phyloP scores from a whole-genome alignment of 2,888 invertebrate species.

The Lutraria lutraria region DNA sequence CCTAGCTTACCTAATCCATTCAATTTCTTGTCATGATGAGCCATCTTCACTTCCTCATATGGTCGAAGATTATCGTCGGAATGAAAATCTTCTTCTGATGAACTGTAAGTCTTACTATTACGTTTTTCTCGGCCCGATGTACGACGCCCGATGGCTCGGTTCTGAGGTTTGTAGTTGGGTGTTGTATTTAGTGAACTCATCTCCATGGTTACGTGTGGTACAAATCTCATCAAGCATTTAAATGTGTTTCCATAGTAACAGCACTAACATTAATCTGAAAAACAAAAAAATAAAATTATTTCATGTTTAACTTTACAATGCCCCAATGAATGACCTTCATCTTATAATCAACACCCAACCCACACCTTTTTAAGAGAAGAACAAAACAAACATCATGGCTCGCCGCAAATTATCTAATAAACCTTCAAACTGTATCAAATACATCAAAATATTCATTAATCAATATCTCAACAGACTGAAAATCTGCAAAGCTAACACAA shows the following conservation, averaged over 20 bases:
- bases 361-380: no score
- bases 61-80: constrained; percentile 84
- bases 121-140: constrained; percentile 71
- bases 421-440: no score
- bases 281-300: neutral
- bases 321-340: no score
- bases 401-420: no score
- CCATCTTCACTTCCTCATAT: constrained; percentile 84
- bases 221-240: constrained; percentile 60
- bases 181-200: constrained; percentile 66
- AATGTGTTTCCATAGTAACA: constrained; percentile 52
- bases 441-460: no score
- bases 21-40: constrained; percentile 83
- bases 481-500: no score
- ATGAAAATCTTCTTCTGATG: constrained; percentile 83
- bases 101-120: constrained; percentile 79
- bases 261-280: neutral
- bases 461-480: no score
- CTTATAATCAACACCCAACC: no score
- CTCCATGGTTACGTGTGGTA: constrained; percentile 68
- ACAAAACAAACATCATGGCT: no score
- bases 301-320: no score
- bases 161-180: constrained; percentile 66
- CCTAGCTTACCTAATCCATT: constrained; percentile 79
- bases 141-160: constrained; percentile 69